Evolutionary conservation across 2,888 invertebrate species (phyloP).

Genomic region (Portevinia maculata): DNA sequence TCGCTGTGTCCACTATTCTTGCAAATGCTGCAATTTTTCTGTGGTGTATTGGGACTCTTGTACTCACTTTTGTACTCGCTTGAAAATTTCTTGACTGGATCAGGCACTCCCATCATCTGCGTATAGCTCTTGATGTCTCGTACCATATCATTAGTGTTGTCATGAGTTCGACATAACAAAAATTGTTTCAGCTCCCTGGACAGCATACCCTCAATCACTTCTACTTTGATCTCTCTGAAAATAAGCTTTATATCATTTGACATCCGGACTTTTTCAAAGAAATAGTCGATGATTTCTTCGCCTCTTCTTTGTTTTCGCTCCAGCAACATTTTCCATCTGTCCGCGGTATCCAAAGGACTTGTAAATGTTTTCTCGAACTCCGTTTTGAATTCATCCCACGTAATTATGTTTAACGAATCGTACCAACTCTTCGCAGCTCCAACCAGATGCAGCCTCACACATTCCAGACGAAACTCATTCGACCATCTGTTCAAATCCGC

Average conservation of each 20-base stretch:
- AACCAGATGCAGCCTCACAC: constrained; percentile 26
- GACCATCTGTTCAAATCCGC: constrained; percentile 52
- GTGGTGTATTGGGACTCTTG: not conserved
- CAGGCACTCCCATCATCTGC: constrained; percentile 20
- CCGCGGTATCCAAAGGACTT: not conserved
- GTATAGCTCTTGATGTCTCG: constrained; percentile 27
- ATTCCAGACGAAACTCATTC: constrained; percentile 31
- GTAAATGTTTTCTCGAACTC: constrained; percentile 28
- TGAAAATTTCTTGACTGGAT: constrained; percentile 17
- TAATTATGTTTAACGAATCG: constrained; percentile 14
- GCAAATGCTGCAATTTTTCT: constrained; percentile 23
- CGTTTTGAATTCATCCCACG: constrained; percentile 15
- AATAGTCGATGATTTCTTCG: constrained; percentile 41
- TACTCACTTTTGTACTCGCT: not conserved
- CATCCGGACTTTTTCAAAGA: constrained; percentile 29
- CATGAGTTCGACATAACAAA: constrained; percentile 28
- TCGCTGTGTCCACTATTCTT: constrained; percentile 38
- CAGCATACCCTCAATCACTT: constrained; percentile 32
- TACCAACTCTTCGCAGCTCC: constrained; percentile 32
- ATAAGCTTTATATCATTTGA: constrained; percentile 39
- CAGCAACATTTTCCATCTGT: constrained; percentile 26
- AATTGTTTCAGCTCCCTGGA: constrained; percentile 41
- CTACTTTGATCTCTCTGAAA: constrained; percentile 35
- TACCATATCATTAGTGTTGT: constrained; percentile 23
- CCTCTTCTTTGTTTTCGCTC: constrained; percentile 17